Evolutionary conservation across 1,140 invertebrate genomes (phyloP), one percentile per base, ranked within the genome.

Genomic region (Anastrepha obliqua): DNA sequence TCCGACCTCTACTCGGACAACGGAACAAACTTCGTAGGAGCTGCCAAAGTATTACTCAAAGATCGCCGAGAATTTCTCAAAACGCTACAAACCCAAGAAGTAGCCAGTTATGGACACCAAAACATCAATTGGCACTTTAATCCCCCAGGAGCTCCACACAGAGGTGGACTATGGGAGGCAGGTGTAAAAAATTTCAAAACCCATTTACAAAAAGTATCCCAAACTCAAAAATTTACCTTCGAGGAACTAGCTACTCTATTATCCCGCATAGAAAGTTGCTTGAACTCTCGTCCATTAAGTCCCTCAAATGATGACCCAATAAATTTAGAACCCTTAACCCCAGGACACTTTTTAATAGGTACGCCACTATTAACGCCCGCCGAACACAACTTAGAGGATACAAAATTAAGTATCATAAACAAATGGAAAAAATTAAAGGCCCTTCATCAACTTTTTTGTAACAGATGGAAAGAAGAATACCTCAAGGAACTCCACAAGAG

Each of bases 21-120:
- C 87, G 92, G 90, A 2, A 91, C 90, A 0, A 93, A 92, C 81
- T 93, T 93, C 86, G 87, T 91, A 9, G 90, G 89, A 6, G 89
- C 89, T 64, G 62, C 62, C 42, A 90, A 89, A 55, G 20, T 70
- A 29, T 29, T 86, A 11, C 47, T 44, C 55, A 60, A 39, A 39
- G 87, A 89, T 55, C 51, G 51, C 6, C 51, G 51, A 55, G 51
- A 11, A 55, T 55, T 55, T 55, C 51, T 55, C 6, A 55, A 55
- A 6, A 55, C 51, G 1, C 51, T 55, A 55, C 6, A 55, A 55
- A 55, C 51, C 11, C 51, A 55, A 55, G 51, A 2, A 55, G 2
- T 11, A 55, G 51, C 51, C 11, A 55, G 51, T 55, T 55, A 8
- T 55, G 51, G 2, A 55, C 51, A 55, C 11, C 51, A 55, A 55